phyloP scores from a whole-genome alignment of 2,797 vertebrate genomes.

The Mormyrops boulengeri region DNA sequence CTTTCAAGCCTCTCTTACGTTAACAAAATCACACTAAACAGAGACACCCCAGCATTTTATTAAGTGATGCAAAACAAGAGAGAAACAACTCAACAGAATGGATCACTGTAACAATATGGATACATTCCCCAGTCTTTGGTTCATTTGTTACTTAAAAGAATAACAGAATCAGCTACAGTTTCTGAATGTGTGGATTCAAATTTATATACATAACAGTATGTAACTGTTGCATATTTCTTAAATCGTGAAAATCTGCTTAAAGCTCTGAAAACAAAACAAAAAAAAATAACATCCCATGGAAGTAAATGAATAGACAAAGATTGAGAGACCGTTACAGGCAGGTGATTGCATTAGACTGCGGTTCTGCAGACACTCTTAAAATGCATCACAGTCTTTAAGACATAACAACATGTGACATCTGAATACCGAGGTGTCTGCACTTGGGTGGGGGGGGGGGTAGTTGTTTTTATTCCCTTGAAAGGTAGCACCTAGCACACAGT shows the following conservation, averaged over 20 bases:
- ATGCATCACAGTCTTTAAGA: not conserved
- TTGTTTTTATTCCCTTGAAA: not conserved
- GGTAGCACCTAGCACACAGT: not conserved
- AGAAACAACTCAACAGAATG: slow-evolving; percentile 36
- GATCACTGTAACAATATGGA: slow-evolving; percentile 54
- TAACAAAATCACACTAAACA: not conserved
- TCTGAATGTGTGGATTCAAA: slow-evolving; percentile 18
- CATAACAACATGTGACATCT: not conserved
- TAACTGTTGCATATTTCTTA: slow-evolving; percentile 32
- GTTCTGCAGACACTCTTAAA: not conserved
- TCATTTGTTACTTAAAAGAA: slow-evolving; percentile 23
- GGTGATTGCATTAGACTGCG: not conserved
- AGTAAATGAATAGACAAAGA: not conserved
- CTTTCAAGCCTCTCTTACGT: slow-evolving; percentile 11
- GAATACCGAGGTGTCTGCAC: not conserved
- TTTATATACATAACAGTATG: slow-evolving; percentile 39
- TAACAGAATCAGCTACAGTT: slow-evolving; percentile 54
- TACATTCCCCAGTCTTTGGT: slow-evolving; percentile 58
- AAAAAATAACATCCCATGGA: not conserved
- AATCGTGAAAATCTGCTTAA: slow-evolving; percentile 18
- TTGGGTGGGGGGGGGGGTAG: not conserved
- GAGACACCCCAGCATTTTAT: slow-evolving; percentile 15
- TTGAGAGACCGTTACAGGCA: not conserved
- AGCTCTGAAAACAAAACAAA: not conserved
- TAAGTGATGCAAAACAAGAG: slow-evolving; percentile 35